phyloP scores from a whole-genome alignment of 2,797 vertebrate species.

The Gymnothorax reevesii region DNA sequence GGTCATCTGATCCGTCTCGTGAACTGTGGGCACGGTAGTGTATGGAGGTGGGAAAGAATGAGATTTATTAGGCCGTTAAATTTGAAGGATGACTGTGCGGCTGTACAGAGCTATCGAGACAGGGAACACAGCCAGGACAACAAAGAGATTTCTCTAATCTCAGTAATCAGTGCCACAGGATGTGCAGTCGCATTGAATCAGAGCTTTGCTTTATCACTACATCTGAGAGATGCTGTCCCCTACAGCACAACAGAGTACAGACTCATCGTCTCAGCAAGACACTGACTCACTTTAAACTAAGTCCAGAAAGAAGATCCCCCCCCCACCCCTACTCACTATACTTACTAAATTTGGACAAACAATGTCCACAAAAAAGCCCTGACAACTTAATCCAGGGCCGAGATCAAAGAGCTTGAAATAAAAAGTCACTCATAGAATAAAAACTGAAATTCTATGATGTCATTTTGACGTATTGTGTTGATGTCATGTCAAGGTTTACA shows the following conservation, averaged over 20 bases:
- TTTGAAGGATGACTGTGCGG: not conserved
- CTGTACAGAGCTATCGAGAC: not conserved
- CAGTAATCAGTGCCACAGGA: not conserved
- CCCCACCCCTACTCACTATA: too few relatives aligned
- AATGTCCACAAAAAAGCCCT: too few relatives aligned
- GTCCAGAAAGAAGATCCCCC: not conserved
- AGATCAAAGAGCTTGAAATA: too few relatives aligned
- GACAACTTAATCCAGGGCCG: too few relatives aligned
- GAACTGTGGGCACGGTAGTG: not conserved
- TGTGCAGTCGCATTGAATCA: too few relatives aligned
- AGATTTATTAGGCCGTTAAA: not conserved
- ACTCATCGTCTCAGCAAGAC: not conserved
- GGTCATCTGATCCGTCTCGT: not conserved
- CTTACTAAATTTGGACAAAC: too few relatives aligned
- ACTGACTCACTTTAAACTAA: not conserved
- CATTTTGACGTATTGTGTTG: too few relatives aligned
- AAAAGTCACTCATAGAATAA: too few relatives aligned
- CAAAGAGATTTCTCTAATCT: not conserved
- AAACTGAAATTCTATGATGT: too few relatives aligned
- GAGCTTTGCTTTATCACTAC: not conserved
- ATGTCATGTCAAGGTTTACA: too few relatives aligned
- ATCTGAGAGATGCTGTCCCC: not conserved
- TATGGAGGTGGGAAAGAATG: not conserved
- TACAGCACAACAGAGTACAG: not conserved
- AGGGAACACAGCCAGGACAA: not conserved